Conservation (phyloP, 2,797 vertebrate genomes). For the Channa striata region DNA sequence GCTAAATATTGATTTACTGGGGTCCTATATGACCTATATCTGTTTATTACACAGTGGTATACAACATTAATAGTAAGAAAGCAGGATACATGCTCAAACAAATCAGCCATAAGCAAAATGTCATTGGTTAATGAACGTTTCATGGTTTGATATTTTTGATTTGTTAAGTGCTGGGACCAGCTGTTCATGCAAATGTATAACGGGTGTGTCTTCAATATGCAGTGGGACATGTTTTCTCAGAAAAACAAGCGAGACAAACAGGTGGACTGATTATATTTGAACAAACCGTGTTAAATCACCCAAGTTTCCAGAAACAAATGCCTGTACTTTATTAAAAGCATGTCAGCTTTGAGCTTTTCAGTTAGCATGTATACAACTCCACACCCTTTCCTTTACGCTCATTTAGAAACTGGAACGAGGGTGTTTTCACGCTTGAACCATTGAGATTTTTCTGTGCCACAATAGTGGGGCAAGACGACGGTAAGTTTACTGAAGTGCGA, state of each 20-base stretch:
- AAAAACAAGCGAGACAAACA: conserved; percentile 29
- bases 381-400: conserved; percentile 25
- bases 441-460: conserved; percentile 6
- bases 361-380: conserved; percentile 41
- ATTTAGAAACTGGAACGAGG: conserved; percentile 47
- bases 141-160: too few relatives aligned
- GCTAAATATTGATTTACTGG: too few relatives aligned
- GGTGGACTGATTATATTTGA: conserved; percentile 8
- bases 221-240: not conserved
- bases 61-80: too few relatives aligned
- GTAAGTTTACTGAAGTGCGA: conserved; percentile 2
- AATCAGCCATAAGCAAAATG: too few relatives aligned
- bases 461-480: not conserved
- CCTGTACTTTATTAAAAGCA: conserved; percentile 32
- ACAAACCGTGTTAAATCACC: conserved; percentile 17
- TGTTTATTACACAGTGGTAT: too few relatives aligned
- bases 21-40: too few relatives aligned
- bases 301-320: conserved; percentile 32
- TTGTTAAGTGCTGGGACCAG: too few relatives aligned
- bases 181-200: not conserved
- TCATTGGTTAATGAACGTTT: too few relatives aligned
- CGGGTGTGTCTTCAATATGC: not conserved
- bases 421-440: conserved; percentile 31
- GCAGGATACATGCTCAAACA: too few relatives aligned
- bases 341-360: conserved; percentile 32